These are phyloP conservation scores for Macropus fuliginosus DNA, from an alignment of 2,797 vertebrate genomes.

Conservation along the genomic window DNA sequence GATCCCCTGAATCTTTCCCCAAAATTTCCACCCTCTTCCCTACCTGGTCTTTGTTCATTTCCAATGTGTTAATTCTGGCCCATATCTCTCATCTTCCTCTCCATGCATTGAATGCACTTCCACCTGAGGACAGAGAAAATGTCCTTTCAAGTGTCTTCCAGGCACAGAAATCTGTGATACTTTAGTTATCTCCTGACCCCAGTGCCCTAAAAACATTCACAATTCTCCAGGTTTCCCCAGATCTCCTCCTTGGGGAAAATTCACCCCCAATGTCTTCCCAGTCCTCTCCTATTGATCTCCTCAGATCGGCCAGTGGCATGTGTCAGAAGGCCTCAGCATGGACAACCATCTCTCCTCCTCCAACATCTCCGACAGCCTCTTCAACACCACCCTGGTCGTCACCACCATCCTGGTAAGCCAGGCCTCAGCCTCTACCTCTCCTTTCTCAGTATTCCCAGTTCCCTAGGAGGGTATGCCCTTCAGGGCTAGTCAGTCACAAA, in stretches of 20 bases:
- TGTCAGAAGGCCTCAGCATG: constrained; percentile 96
- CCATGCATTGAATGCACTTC: background rate
- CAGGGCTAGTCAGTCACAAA: background rate
- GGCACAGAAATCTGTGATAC: background rate
- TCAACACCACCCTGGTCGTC: constrained; percentile 97
- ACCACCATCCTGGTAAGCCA: constrained; percentile 98
- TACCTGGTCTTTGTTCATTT: background rate
- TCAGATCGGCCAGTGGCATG: constrained; percentile 98
- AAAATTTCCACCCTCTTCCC: background rate
- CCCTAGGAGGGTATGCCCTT: constrained; percentile 38
- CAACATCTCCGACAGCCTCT: constrained; percentile 96
- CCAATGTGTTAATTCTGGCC: background rate
- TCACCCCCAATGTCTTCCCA: constrained; percentile 31
- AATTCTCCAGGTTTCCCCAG: background rate
- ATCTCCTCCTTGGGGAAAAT: background rate
- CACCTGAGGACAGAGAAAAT: background rate
- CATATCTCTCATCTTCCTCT: background rate
- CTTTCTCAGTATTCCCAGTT: constrained; percentile 49
- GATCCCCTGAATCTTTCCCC: background rate
- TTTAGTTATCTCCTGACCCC: background rate
- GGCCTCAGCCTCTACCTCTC: constrained; percentile 63
- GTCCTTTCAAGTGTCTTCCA: background rate
- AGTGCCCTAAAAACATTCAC: background rate
- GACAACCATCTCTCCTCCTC: constrained; percentile 94
- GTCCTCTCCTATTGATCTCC: constrained; percentile 75